phyloP scores from a whole-genome alignment of 2,888 invertebrate genomes.

The Rosalia funebris region DNA sequence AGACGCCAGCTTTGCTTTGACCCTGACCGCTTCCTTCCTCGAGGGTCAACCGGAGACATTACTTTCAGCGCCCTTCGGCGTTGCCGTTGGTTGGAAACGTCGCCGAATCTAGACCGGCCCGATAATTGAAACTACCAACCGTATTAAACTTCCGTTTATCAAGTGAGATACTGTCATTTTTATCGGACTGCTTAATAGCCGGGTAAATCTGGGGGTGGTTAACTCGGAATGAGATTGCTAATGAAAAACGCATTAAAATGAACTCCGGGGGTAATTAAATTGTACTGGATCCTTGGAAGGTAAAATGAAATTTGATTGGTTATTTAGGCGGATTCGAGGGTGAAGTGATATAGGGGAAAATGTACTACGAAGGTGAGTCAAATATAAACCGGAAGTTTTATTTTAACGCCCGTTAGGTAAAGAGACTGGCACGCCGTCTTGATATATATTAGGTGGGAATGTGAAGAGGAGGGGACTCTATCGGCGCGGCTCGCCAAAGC shows the following conservation, averaged over 20 bases:
- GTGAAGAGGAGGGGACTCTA: too few species aligned
- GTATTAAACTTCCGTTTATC: conserved; percentile 16
- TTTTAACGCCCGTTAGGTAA: too few species aligned
- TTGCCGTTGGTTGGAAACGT: neutral
- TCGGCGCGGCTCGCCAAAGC: too few species aligned
- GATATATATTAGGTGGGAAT: too few species aligned
- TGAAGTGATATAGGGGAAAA: too few species aligned
- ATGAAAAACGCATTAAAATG: neutral
- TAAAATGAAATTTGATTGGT: too few species aligned
- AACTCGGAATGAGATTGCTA: neutral
- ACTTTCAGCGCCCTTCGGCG: neutral
- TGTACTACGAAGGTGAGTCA: too few species aligned
- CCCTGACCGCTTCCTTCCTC: conserved; percentile 17
- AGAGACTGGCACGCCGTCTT: too few species aligned
- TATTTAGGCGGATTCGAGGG: too few species aligned
- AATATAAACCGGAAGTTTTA: too few species aligned
- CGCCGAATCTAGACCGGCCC: conserved; percentile 1
- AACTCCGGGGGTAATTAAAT: too few species aligned
- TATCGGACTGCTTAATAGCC: conserved; percentile 5
- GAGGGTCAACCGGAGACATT: neutral
- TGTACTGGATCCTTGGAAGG: too few species aligned
- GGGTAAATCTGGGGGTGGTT: neutral
- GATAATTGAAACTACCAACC: conserved; percentile 21
- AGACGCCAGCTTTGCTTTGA: conserved; percentile 13
- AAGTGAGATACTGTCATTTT: neutral